phyloP scores from a whole-genome alignment of 2,888 invertebrate species.

The Gonocerus acuteangulatus region DNA sequence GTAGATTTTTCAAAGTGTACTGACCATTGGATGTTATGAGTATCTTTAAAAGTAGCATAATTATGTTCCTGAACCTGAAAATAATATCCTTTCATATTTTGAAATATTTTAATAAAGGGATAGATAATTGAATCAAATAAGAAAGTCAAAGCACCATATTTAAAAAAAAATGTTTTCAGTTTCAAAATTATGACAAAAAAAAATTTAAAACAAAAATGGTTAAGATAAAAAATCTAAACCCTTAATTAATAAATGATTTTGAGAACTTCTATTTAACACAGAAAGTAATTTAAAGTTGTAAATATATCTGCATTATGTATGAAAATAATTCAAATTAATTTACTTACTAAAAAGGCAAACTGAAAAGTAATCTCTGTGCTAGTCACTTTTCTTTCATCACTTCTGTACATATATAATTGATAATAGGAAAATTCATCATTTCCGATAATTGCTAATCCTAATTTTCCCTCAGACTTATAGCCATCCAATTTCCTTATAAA shows the following conservation, averaged over 20 bases:
- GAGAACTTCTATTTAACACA: too few species aligned
- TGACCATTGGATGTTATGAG: slow-evolving; percentile 50
- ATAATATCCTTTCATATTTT: neutral
- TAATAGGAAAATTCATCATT: slow-evolving; percentile 40
- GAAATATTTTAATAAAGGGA: too few species aligned
- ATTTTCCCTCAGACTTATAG: slow-evolving; percentile 42
- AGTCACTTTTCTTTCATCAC: slow-evolving; percentile 23
- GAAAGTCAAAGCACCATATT: too few species aligned
- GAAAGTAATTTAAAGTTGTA: too few species aligned
- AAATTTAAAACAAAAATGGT: too few species aligned
- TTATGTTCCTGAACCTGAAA: slow-evolving; percentile 37
- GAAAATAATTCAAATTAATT: too few species aligned
- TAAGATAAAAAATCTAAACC: too few species aligned
- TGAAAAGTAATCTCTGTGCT: slow-evolving; percentile 14
- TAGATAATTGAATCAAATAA: too few species aligned
- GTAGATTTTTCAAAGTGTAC: slow-evolving; percentile 46
- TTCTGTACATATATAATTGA: slow-evolving; percentile 43
- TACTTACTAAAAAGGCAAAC: slow-evolving; percentile 13
- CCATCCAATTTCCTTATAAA: slow-evolving; percentile 40
- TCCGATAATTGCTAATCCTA: slow-evolving; percentile 43
- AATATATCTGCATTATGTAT: too few species aligned
- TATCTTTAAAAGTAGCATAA: slow-evolving; percentile 46
- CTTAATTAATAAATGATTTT: too few species aligned
- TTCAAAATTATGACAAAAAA: too few species aligned
- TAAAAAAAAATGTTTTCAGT: too few species aligned